Base-by-base conservation (phyloP, 2,113 vertebrate genomes). In the Heterotilapia buettikoferi region DNA sequence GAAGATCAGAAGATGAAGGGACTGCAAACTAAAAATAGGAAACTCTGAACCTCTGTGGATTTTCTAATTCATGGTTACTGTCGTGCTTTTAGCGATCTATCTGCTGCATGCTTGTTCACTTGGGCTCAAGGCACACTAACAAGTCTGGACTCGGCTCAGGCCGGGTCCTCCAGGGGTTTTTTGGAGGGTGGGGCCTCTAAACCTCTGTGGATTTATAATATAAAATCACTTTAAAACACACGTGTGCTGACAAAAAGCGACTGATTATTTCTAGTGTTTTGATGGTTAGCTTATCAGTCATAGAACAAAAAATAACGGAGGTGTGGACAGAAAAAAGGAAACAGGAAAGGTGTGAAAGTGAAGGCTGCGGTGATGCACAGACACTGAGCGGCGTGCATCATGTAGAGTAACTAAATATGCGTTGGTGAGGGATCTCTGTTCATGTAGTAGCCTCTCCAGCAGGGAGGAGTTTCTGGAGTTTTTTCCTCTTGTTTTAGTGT, bases 281-380 rank as follows among this genome's bases (percentile, higher is more conserved):
- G 36, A 50, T 83, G 19, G 6, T 81, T 92, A 93, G 92, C 92
- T 93, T 92, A 92, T 92, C 36, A 84, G 86, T 84, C 81, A 33
- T 3, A 63, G 33, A 86, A 47, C 26, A 19, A 11, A 71, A 84
- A 43, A 24, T 45, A 91, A 89, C 13, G 0, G 11, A 66, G 40
- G 6, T 9, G 24, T 54, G 31, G 52, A 82, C 6, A 80, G 68
- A 76, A 59, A 33, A 56, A 9, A 29, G 33, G 31, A 33, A 24
- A 68, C 21, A 7, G 73, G 21, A 84, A 24, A 73, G 1, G 33
- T 61, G 63, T 57, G 31, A 47, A 10, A 13, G 57, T 43, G 68
- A 76, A 80, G 47, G 38, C 54, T 13, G 56, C 29, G 10, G 83
- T 26, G 82, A 84, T 14, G 57, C 79, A 71, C 50, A 14, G 31